Evolutionary conservation across 2,797 vertebrate genomes (phyloP).

Genomic region (Sebastes aleutianus): DNA sequence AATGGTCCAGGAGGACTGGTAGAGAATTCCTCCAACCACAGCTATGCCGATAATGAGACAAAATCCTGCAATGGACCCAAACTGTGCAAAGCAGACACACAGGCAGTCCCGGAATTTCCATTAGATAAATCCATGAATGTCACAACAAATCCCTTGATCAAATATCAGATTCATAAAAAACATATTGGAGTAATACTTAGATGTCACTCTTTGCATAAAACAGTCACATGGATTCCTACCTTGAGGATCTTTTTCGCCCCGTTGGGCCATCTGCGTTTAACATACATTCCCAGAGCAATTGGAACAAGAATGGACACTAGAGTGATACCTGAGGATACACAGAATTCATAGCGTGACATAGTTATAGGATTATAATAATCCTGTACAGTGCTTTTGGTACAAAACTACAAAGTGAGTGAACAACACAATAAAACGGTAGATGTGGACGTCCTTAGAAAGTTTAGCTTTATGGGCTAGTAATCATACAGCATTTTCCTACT

Average conservation of each 20-base stretch:
- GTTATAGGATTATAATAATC: not conserved
- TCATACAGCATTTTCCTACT: constrained; percentile 21
- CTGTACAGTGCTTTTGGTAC: not conserved
- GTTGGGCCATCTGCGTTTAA: constrained; percentile 88
- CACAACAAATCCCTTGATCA: not conserved
- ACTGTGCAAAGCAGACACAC: constrained; percentile 67
- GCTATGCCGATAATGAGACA: constrained; percentile 87
- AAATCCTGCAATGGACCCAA: constrained; percentile 88
- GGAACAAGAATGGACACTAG: constrained; percentile 89
- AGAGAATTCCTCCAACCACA: constrained; percentile 91
- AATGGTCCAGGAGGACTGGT: constrained; percentile 92
- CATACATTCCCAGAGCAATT: constrained; percentile 83
- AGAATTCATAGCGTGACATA: not conserved
- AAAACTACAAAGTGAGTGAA: not conserved
- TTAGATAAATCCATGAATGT: rapidly evolving
- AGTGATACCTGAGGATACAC: constrained; percentile 83
- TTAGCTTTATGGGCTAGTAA: not conserved
- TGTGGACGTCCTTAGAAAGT: not conserved
- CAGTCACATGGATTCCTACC: constrained; percentile 74
- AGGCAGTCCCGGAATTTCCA: not conserved
- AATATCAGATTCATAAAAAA: not conserved
- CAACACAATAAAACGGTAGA: not conserved
- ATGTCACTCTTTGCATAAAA: not conserved
- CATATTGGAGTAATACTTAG: not conserved
- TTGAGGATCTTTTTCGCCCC: constrained; percentile 90